phyloP scores from a whole-genome alignment of 2,888 invertebrate species.

The Papilio protenor region DNA sequence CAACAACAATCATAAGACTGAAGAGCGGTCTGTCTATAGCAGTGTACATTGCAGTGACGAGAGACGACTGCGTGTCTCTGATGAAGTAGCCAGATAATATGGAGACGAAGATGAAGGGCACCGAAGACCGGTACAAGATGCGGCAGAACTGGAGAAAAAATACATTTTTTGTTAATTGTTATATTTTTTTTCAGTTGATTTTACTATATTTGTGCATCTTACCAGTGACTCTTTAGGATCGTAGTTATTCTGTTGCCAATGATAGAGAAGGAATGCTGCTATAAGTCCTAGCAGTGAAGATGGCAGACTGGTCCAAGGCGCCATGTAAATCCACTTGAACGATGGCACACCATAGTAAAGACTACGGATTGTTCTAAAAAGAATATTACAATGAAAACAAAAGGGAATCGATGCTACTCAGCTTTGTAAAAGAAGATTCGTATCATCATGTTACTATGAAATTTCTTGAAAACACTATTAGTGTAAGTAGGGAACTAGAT shows the following conservation, averaged over 20 bases:
- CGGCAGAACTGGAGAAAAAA: constrained; percentile 52
- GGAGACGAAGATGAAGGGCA: constrained; percentile 58
- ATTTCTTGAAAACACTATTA: background rate
- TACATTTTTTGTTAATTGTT: background rate
- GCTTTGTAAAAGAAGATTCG: background rate
- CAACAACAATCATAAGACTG: constrained; percentile 51
- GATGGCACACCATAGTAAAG: constrained; percentile 58
- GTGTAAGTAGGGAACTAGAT: background rate
- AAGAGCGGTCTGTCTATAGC: constrained; percentile 62
- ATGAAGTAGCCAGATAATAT: constrained; percentile 56
- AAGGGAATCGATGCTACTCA: background rate
- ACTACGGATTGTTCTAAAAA: constrained; percentile 49
- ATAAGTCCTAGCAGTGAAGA: constrained; percentile 62
- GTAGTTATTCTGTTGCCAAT: constrained; percentile 52
- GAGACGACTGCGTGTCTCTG: constrained; percentile 48
- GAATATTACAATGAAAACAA: background rate
- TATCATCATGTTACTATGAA: too few relatives aligned
- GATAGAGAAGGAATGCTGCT: constrained; percentile 58
- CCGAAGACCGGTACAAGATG: constrained; percentile 52
- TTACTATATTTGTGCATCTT: constrained; percentile 29
- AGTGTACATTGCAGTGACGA: constrained; percentile 55
- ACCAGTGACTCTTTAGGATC: constrained; percentile 55
- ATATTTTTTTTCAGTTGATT: background rate
- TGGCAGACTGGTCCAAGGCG: constrained; percentile 70
- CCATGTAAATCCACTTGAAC: constrained; percentile 64